Evolutionary conservation across 2,797 vertebrate species (phyloP), one percentile per base, ranked within the genome.

Genomic region (Xerus rutilus): DNA sequence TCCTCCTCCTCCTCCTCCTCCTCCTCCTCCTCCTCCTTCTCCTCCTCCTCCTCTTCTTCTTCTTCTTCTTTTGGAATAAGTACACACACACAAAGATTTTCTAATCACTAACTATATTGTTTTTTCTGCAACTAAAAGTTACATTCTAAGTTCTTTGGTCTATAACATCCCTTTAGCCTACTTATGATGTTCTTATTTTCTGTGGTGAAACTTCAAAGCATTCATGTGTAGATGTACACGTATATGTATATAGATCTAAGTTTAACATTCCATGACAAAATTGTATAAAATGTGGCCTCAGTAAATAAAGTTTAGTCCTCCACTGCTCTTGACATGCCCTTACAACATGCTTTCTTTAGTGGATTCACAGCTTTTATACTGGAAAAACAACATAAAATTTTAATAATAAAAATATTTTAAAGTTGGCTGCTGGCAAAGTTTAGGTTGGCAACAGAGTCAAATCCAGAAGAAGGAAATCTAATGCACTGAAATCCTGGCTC

Each of bases 121-220:
- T 96, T 89, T 13, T 83, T 59, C 65, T 20, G 70, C 52, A 88
- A 28, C 1, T 45, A 57, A 97, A 83, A 88, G n/a, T 35, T 59
- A 32, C 30, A 20, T 83, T 77, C 13, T 69, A 76, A 79, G 7
- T 43, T 59, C 25, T 83, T 67, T 86, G 13, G 7, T 73, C 7
- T 72, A 35, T 7, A 76, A 25, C 47, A 76, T 85, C 7, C 39
- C 1, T 92, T 82, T 76, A 85, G 7, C 28, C 20, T 45, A 35
- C 6, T 43, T 64, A 81, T 28, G 30, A 43, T 67, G 65, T 88
- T 59, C 39, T 86, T 64, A n/a, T 21, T 25, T 59, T 30, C 62
- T 39, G 23, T 59, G 20, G 47, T 52, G 17, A 91, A 79, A 94
- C 78, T 70, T 82, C 25, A 30, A 45, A 23, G 32, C 3, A 18